phyloP scores from a whole-genome alignment of 2,797 vertebrate genomes.

The Gallinago stenura region DNA sequence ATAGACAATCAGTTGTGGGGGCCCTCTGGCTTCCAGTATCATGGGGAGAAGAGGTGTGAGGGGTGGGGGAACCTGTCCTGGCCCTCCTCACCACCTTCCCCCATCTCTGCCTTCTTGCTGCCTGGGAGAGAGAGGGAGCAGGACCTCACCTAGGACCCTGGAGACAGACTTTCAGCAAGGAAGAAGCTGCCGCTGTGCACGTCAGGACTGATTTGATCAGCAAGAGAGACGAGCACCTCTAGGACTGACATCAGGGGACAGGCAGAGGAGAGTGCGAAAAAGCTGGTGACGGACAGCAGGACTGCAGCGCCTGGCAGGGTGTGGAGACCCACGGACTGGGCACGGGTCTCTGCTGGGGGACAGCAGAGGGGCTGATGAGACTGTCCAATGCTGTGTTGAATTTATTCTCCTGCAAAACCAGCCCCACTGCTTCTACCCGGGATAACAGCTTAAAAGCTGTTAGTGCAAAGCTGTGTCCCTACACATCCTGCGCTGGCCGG shows the following conservation, averaged over 20 bases:
- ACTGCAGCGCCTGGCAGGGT: background rate
- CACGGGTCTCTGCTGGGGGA: background rate
- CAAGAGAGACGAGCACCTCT: conserved; percentile 45
- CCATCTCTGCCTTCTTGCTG: background rate
- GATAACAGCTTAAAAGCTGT: background rate
- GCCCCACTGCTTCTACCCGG: background rate
- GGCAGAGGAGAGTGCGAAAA: conserved; percentile 72
- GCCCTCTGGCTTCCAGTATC: background rate
- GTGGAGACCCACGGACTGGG: accelerated
- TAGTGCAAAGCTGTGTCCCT: background rate
- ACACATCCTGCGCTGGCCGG: background rate
- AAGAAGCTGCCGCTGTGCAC: conserved; percentile 5
- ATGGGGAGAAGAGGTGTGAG: background rate
- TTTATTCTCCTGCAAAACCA: background rate
- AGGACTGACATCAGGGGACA: conserved; percentile 75
- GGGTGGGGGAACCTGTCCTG: background rate
- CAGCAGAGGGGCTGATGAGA: background rate
- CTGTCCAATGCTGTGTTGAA: background rate
- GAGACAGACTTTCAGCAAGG: background rate
- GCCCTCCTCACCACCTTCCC: background rate
- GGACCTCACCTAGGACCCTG: background rate
- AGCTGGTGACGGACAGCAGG: background rate
- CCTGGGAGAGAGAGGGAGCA: background rate
- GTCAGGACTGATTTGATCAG: conserved; percentile 73
- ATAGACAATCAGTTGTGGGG: background rate